phyloP scores from a whole-genome alignment of 53 echinoderm and acorn worm species.

The Temnopleurus reevesii region DNA sequence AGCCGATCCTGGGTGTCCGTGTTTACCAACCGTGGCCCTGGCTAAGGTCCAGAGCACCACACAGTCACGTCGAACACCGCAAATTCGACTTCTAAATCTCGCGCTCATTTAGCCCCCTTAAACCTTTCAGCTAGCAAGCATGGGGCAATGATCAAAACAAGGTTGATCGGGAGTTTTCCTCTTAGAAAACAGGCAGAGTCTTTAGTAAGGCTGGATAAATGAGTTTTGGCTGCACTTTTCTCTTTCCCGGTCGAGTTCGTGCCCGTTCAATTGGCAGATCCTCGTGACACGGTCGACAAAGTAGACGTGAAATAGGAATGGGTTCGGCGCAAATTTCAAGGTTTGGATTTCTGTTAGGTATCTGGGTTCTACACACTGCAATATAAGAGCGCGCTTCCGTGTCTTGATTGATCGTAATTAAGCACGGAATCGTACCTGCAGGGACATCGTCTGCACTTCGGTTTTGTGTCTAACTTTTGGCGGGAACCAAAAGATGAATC shows the following conservation, averaged over 20 bases:
- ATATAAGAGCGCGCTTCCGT: constrained; percentile 50
- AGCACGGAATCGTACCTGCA: constrained; percentile 39
- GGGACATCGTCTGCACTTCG: constrained; percentile 38
- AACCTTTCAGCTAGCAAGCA: not conserved
- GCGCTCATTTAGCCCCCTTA: constrained; percentile 52
- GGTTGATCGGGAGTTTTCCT: constrained; percentile 45
- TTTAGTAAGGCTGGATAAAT: constrained; percentile 27
- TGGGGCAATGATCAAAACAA: constrained; percentile 52
- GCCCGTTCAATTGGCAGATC: constrained; percentile 32
- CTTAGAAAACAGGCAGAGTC: not conserved
- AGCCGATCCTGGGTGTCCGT: constrained; percentile 50
- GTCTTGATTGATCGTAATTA: constrained; percentile 35
- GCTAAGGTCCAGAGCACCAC: not conserved
- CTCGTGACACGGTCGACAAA: constrained; percentile 2
- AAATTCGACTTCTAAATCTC: constrained; percentile 56
- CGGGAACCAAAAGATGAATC: not conserved
- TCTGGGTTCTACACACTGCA: constrained; percentile 59
- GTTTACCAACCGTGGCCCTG: constrained; percentile 60
- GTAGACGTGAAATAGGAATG: constrained; percentile 39
- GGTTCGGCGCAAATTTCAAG: constrained; percentile 50
- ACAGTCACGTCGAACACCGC: constrained; percentile 50
- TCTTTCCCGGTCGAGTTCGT: constrained; percentile 42
- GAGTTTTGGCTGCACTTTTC: constrained; percentile 46
- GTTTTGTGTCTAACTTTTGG: constrained; percentile 12
- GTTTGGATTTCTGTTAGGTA: constrained; percentile 53